Base-by-base conservation (phyloP, 1,140 invertebrate genomes). In the Colletes latitarsis region DNA sequence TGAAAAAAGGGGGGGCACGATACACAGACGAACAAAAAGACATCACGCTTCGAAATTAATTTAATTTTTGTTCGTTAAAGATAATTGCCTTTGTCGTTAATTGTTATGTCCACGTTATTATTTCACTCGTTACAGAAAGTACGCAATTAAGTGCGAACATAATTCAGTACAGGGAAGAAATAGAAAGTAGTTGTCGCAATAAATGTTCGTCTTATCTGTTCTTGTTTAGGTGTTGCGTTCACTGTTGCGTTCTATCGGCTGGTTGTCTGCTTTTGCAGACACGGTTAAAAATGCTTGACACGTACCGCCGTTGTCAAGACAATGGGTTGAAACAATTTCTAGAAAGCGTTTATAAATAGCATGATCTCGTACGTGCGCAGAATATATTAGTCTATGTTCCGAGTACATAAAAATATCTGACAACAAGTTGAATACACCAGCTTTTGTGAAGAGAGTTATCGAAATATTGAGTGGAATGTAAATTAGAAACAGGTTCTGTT, bases 1-100 rank as follows among this genome's bases (percentile, higher is more conserved):
- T 74, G 63, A 71, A 62, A 68, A 53, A 66, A 58, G 60, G 63
- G 9, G 3, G 63, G 53, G n/a, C 43, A 30, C 10, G 19, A 41
- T 52, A 46, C 30, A 30, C 30, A 30, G 30, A 30, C 1, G 30
- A 30, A 30, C 30, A 30, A 30, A 30, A 30, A 30, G 30, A 57
- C 41, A 64, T 15, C 62, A 52, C 4, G 6, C n/a, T 9, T 6
- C 19, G 46, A n/a, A 71, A 77, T 77, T 70, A 71, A 62, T 3
- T 6, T 14, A 9, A 46, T 46, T 8, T 6, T 46, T 9, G 43
- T 46, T 60, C 43, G 15, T 6, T 52, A 39, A 3, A 55, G 15
- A 10, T 6, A n/a, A 49, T 46, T 66, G 46, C 6, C 58, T 9
- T 19, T 9, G n/a, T 14, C 58, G 8, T 30, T 30, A 30, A 62